Base-by-base conservation (phyloP, 2,888 invertebrate genomes). In the Scaeva pyrastri region DNA sequence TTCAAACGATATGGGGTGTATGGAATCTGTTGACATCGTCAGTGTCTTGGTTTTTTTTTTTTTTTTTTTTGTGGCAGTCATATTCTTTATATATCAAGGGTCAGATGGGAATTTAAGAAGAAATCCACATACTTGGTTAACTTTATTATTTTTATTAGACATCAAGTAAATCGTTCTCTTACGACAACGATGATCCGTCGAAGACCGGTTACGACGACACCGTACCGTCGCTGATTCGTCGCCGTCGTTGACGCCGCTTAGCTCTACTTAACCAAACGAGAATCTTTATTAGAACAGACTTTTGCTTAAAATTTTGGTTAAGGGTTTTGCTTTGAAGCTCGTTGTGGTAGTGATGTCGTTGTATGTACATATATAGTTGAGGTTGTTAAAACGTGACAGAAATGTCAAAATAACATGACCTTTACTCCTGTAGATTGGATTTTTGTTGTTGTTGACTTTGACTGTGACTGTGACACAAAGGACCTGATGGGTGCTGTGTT, bases 71-170 rank as follows among this genome's bases (percentile, higher is more conserved):
- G 58, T 50, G 10, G 68, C 43, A 50, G 79, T 78, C 23, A 50
- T 66, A 66, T 50, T 36, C 26, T 64, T 45, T 64, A 43, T 64
- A 43, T 43, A n/a, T 64, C 43, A 64, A 64, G 64, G 84, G 66
- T 85, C 84, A 80, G 52, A 66, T 45, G 78, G 64, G 71, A 75
- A 75, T 80, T 83, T 72, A 76, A 72, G 75, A 66, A 48, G 75
- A 85, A 71, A 75, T 75, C 71, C 75, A 79, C 71, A 79, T 79
- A 75, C 84, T 72, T 85, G 84, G 72, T 80, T 85, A 60, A 72
- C 72, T 85, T 80, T 85, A 85, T 85, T 85, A 85, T 76, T 85
- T 85, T 85, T 85, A 85, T 79, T 72, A 73, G 79, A 80, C 55
- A 85, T 85, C 80, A 85, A 85, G 84, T 85, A 80, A 85, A 80